phyloP scores from a whole-genome alignment of 1,140 invertebrate genomes.

The Dolichoris vasculosae region DNA sequence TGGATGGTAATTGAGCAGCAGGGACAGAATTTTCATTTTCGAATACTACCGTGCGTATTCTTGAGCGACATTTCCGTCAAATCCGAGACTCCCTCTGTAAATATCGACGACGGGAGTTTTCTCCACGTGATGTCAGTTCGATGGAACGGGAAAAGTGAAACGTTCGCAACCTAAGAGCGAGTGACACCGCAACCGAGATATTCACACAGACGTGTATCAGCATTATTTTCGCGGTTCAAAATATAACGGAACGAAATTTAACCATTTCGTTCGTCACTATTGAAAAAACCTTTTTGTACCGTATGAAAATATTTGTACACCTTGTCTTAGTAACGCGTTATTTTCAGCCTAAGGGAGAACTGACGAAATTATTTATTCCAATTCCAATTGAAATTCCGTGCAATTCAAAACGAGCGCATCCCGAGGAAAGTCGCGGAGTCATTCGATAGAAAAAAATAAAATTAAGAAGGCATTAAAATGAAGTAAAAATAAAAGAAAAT shows the following conservation, averaged over 20 bases:
- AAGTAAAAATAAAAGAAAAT: background rate
- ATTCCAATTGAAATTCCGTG: no score
- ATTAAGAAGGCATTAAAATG: background rate
- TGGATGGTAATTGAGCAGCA: constrained; percentile 27
- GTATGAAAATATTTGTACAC: no score
- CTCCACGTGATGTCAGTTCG: background rate
- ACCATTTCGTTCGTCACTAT: no score
- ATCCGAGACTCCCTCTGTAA: background rate
- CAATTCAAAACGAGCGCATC: no score
- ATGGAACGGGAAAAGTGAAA: background rate
- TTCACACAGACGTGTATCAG: background rate
- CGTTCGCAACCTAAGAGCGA: background rate
- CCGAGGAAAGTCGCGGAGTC: background rate
- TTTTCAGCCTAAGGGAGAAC: no score
- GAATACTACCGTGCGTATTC: background rate
- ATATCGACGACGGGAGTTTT: background rate
- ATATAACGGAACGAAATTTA: no score
- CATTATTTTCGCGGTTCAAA: no score
- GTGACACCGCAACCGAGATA: background rate
- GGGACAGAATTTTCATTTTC: constrained; percentile 37
- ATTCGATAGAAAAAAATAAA: background rate
- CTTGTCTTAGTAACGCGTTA: no score
- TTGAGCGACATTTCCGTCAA: constrained; percentile 1
- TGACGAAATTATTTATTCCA: no score
- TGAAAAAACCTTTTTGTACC: no score